phyloP scores from a whole-genome alignment of 2,888 invertebrate genomes.

The Mimumesa dahlbomi region DNA sequence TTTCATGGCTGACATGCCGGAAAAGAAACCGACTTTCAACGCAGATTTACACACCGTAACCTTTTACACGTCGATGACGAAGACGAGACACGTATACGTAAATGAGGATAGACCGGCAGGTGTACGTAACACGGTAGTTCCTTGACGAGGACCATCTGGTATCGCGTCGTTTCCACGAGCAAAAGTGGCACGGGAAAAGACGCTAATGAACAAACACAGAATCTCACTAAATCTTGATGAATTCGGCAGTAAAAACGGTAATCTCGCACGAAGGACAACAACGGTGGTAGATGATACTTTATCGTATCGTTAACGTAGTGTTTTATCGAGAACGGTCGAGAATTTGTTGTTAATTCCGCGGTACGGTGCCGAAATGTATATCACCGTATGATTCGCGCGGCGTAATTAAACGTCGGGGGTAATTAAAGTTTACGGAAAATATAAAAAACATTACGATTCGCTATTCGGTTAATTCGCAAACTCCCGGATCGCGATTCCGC shows the following conservation, averaged over 20 bases:
- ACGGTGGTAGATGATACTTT: too few relatives aligned
- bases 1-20: slow-evolving; percentile 13
- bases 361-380: too few relatives aligned
- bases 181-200: slow-evolving; percentile 68
- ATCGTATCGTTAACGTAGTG: background rate
- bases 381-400: too few relatives aligned
- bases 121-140: slow-evolving; percentile 72
- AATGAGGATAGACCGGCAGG: slow-evolving; percentile 60
- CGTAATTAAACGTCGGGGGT: background rate
- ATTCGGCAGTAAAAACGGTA: background rate
- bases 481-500: background rate
- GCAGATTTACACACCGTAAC: slow-evolving; percentile 46
- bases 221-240: too few relatives aligned
- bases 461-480: background rate
- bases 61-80: slow-evolving; percentile 35
- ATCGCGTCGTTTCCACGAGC: slow-evolving; percentile 52
- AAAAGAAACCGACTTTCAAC: slow-evolving; percentile 41
- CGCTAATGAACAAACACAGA: slow-evolving; percentile 58
- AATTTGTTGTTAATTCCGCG: background rate
- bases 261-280: background rate
- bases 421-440: slow-evolving; percentile 29
- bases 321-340: background rate
- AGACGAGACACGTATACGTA: slow-evolving; percentile 13
- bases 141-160: slow-evolving; percentile 70
- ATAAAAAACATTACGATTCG: too few relatives aligned